Evolutionary conservation across 1,140 invertebrate genomes (phyloP).

Genomic region (Drosophila funebris): DNA sequence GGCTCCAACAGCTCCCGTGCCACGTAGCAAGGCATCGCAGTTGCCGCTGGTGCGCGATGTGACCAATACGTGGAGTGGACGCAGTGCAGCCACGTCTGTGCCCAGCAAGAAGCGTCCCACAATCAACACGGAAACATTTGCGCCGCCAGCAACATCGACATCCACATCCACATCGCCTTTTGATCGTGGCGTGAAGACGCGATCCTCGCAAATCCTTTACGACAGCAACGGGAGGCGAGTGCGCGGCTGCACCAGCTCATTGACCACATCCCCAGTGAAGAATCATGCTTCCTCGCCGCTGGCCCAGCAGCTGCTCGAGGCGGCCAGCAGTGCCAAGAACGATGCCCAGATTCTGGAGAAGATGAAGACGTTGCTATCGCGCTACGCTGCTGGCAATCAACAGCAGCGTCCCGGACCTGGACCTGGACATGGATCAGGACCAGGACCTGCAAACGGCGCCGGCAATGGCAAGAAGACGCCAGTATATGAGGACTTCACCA

Average conservation of each 20-base stretch:
- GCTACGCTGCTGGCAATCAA: constrained; percentile 85
- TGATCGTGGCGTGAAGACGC: constrained; percentile 86
- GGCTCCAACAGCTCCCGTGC: neutral
- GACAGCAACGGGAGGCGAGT: constrained; percentile 85
- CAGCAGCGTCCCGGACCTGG: constrained; percentile 32
- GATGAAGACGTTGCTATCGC: constrained; percentile 88
- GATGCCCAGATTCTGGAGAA: constrained; percentile 88
- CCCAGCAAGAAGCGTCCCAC: constrained; percentile 85
- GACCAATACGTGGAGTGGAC: constrained; percentile 90
- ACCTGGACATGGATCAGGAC: neutral
- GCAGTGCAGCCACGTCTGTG: constrained; percentile 69
- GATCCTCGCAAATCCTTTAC: constrained; percentile 87
- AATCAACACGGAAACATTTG: constrained; percentile 88
- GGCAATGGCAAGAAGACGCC: constrained; percentile 84
- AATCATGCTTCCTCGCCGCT: constrained; percentile 86
- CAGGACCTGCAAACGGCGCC: neutral
- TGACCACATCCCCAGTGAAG: constrained; percentile 85
- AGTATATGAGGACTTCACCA: constrained; percentile 88
- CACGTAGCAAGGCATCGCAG: constrained; percentile 75
- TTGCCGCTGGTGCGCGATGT: constrained; percentile 78
- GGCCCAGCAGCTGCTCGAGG: constrained; percentile 89
- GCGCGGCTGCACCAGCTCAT: constrained; percentile 74
- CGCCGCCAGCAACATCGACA: constrained; percentile 75
- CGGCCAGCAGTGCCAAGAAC: constrained; percentile 88
- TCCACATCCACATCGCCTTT: constrained; percentile 81